A percentile compares a stretch with the other conserved stretches of the same genome.
Evolutionary conservation across 2,113 vertebrate genomes (phyloP).

Genomic region (Chaetodon auriga): DNA sequence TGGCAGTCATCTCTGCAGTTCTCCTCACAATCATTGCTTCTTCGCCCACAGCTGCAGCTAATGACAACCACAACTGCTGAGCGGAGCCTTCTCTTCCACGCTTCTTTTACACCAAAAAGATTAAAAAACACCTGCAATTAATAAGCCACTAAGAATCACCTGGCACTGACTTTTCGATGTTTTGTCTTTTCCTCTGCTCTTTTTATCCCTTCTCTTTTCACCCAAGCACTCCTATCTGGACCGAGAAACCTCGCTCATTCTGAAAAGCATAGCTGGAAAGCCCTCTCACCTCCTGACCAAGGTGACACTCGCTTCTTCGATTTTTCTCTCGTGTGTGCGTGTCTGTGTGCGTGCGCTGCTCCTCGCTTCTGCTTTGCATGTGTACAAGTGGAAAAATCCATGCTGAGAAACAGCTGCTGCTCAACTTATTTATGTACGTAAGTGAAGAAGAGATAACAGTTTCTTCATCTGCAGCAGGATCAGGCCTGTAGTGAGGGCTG

Average conservation of each 20-base stretch:
- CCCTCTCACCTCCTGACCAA: constrained; percentile 99
- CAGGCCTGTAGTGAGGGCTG: neutral
- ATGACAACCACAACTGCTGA: constrained; percentile 56
- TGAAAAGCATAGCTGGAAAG: constrained; percentile 99
- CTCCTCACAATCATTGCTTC: constrained; percentile 55
- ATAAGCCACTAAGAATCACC: constrained; percentile 80
- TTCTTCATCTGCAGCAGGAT: neutral
- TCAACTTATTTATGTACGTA: neutral
- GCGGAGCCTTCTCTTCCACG: constrained; percentile 56
- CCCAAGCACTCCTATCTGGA: constrained; percentile 99
- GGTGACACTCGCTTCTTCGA: constrained; percentile 87
- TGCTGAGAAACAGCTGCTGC: neutral
- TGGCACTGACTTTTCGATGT: constrained; percentile 85
- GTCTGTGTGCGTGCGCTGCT: constrained; percentile 67
- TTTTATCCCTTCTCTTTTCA: constrained; percentile 43
- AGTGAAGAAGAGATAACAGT: neutral
- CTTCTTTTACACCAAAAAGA: constrained; percentile 43
- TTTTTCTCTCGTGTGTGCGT: neutral
- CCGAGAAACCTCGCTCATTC: constrained; percentile 99
- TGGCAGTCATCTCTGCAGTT: neutral
- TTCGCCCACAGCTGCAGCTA: constrained; percentile 71
- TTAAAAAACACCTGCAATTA: constrained; percentile 58
- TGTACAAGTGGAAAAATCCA: constrained; percentile 19
- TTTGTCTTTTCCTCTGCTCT: constrained; percentile 85
- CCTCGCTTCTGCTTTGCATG: constrained; percentile 48